phyloP scores from a whole-genome alignment of 1,140 invertebrate species.

The Lepidurus arcticus region DNA sequence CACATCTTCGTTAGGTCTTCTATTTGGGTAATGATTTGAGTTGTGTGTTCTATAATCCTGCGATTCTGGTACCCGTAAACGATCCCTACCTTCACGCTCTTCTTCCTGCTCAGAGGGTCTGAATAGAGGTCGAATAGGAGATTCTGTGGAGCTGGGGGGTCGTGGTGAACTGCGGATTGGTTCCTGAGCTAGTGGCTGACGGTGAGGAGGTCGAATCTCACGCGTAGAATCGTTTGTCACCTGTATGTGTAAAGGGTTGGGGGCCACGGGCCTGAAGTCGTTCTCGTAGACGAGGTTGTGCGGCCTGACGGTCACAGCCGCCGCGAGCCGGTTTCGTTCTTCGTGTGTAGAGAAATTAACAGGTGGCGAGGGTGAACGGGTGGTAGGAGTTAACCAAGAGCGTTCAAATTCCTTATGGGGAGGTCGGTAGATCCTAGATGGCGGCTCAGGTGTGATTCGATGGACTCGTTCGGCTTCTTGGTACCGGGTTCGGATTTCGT shows the following conservation, averaged over 20 bases:
- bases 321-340: background rate
- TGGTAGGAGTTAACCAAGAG: background rate
- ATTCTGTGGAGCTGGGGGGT: background rate
- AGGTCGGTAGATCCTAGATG: background rate
- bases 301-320: background rate
- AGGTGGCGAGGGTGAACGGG: background rate
- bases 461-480: background rate
- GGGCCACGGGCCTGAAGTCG: background rate
- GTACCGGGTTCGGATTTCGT: background rate
- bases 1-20: background rate
- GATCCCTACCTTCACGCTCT: background rate
- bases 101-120: background rate
- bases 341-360: background rate
- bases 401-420: background rate
- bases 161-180: background rate
- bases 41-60: background rate
- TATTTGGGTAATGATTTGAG: background rate
- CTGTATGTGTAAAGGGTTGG: background rate
- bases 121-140: background rate
- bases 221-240: too few relatives aligned
- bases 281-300: background rate
- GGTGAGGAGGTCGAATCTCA: background rate
- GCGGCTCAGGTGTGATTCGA: background rate
- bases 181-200: background rate
- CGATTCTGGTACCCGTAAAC: background rate